Conservation (phyloP, 2,113 vertebrate species). For the Gallinago paraguaiae region DNA sequence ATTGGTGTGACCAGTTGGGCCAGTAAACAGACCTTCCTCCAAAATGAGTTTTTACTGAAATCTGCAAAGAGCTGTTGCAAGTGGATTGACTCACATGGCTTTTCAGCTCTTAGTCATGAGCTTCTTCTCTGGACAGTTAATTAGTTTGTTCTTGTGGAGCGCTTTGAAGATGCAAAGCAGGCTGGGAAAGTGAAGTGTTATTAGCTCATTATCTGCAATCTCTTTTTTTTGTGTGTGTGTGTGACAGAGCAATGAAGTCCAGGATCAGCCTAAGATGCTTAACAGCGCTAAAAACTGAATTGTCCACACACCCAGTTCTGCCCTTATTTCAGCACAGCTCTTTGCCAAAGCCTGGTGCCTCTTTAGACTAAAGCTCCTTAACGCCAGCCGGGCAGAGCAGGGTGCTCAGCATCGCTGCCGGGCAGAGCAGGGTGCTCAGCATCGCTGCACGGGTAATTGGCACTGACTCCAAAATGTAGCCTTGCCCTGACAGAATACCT, state of each 20-base stretch:
- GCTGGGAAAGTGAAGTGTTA: conserved; percentile 8
- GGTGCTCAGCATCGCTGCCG: neutral
- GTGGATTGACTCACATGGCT: conserved; percentile 40
- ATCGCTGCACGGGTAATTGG: neutral
- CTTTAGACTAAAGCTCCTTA: neutral
- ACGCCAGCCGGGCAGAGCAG: neutral
- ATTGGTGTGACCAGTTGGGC: conserved; percentile 22
- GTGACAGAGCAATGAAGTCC: neutral
- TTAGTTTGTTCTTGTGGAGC: conserved; percentile 38
- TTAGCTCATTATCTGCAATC: conserved; percentile 50
- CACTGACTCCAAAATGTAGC: neutral
- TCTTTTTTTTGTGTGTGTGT: neutral
- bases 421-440: neutral
- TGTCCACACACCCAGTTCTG: neutral
- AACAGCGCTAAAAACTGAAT: neutral
- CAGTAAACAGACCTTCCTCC: conserved; percentile 32
- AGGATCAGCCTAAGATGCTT: conserved; percentile 9
- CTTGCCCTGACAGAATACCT: neutral
- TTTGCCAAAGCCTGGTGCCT: neutral
- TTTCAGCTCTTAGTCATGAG: conserved; percentile 56
- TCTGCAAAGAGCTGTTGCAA: conserved; percentile 42
- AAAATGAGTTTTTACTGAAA: conserved; percentile 56
- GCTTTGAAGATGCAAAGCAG: conserved; percentile 62
- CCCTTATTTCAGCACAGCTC: neutral
- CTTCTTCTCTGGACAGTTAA: conserved; percentile 50